Base-by-base conservation (phyloP, 2,113 vertebrate species). In the Sorex fumeus region DNA sequence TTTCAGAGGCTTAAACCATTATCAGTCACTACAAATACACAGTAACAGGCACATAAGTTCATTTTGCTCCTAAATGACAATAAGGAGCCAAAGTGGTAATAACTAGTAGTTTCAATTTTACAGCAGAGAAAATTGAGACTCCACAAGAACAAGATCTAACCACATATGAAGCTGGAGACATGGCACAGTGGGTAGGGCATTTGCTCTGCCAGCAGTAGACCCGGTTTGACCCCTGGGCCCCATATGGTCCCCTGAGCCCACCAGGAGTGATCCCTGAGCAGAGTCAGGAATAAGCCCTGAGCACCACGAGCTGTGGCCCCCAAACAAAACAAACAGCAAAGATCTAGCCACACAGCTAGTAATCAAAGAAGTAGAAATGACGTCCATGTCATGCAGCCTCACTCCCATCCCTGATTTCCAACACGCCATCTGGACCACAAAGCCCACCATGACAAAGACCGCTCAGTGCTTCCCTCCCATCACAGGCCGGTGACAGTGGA, bases 61-160 rank as follows among this genome's bases (percentile, higher is more conserved):
- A 34, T 67, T 87, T 74, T 72, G 28, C 67, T 47, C 15, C 32
- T 88, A 28, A 36, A 12, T 18, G 25, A 93, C 85, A n/a, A 25
- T 45, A 23, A 72, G 45, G 21, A 60, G 19, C 18, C 16, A 60
- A 60, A 60, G 57, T 77, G 50, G 57, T 11, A 57, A 53, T 40
- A 32, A 50, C 4, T 28, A 85, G 72, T 34, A 82, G 47, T 25
- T 91, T 77, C 40, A 60, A 66, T 90, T 72, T 90, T 23, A 76
- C 34, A 62, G 64, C 86, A 43, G 40, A 89, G 87, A 91, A 92
- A 53, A 76, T 0, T 11, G 18, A 90, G 45, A 43, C 11, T 87
- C 62, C 53, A 75, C 32, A 27, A 83, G 53, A 66, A 62, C 7
- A 13, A 53, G 47, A 12, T 43, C 71, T 84, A 82, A 21, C 45